Evolutionary conservation across 92 coral and sea anemone genomes (phyloP).

Genomic region (Phenganax marumi): DNA sequence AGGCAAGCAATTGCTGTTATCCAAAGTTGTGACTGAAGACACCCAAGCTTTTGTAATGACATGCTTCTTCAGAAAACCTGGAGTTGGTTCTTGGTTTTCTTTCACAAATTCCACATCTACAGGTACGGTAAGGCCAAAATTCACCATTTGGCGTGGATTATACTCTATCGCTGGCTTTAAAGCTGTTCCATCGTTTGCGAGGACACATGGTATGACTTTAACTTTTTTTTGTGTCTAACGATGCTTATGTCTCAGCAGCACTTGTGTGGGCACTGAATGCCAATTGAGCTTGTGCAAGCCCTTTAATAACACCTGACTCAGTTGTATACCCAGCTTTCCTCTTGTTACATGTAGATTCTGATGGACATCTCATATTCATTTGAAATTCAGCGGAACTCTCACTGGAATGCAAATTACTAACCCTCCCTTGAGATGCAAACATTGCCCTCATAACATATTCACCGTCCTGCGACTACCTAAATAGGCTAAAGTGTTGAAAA

Average conservation of each 20-base stretch:
- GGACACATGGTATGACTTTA: conserved; percentile 44
- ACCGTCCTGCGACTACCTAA: conserved; percentile 35
- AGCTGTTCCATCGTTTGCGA: conserved; percentile 58
- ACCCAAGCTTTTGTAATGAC: conserved; percentile 39
- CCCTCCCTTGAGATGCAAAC: conserved; percentile 50
- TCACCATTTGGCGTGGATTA: conserved; percentile 42
- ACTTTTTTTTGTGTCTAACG: conserved; percentile 20
- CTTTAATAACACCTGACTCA: conserved; percentile 44
- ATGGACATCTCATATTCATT: conserved; percentile 53
- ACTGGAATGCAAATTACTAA: neutral
- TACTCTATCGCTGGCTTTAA: conserved; percentile 52
- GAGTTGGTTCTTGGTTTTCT: conserved; percentile 42
- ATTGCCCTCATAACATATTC: conserved; percentile 42
- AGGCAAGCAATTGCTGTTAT: conserved; percentile 55
- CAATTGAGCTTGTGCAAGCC: conserved; percentile 13
- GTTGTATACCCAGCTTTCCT: conserved; percentile 46
- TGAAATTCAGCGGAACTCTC: conserved; percentile 28
- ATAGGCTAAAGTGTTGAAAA: conserved; percentile 40
- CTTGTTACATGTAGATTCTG: conserved; percentile 41
- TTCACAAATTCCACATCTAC: conserved; percentile 38
- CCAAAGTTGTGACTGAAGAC: conserved; percentile 34
- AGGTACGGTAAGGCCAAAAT: conserved; percentile 28
- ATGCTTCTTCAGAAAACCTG: conserved; percentile 41
- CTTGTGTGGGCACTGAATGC: conserved; percentile 16
- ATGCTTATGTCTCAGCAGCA: conserved; percentile 26